Evolutionary conservation across 2,113 vertebrate genomes (phyloP).

Genomic region (Paradoxurus hermaphroditus): DNA sequence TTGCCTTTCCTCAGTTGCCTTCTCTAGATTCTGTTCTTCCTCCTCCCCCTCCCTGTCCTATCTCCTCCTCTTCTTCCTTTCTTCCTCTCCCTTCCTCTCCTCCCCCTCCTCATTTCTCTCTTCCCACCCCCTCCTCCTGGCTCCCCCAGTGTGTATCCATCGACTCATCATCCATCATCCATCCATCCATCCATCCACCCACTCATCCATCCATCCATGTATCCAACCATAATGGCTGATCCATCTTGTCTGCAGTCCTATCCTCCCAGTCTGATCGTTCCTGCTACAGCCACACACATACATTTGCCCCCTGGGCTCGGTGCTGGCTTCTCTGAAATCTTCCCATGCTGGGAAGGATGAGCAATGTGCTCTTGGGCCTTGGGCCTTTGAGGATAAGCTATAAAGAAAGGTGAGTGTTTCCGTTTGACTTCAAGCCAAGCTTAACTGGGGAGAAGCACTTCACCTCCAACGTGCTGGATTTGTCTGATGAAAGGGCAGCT

Average conservation of each 20-base stretch:
- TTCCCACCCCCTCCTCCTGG: too few relatives aligned
- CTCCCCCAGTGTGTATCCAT: too few relatives aligned
- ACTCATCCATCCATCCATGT: not conserved
- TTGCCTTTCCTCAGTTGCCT: not conserved
- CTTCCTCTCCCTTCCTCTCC: not conserved
- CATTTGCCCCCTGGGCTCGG: fast-evolving
- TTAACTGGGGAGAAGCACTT: not conserved
- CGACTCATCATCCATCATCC: too few relatives aligned
- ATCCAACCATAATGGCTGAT: not conserved
- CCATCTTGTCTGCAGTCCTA: fast-evolving
- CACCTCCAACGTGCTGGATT: not conserved
- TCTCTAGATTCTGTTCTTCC: too few relatives aligned
- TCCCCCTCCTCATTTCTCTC: too few relatives aligned
- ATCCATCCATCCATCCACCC: not conserved
- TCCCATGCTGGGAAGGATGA: not conserved
- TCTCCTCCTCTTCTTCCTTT: not conserved
- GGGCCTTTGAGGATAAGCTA: not conserved
- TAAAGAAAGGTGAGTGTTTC: not conserved
- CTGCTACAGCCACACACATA: not conserved
- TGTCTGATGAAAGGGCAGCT: not conserved
- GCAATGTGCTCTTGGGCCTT: not conserved
- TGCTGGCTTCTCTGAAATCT: not conserved
- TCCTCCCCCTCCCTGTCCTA: fast-evolving
- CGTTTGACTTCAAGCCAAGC: not conserved
- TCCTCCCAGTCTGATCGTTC: too few relatives aligned